Evolutionary conservation across 2,888 invertebrate species (phyloP).

Genomic region (Elysia crispata): DNA sequence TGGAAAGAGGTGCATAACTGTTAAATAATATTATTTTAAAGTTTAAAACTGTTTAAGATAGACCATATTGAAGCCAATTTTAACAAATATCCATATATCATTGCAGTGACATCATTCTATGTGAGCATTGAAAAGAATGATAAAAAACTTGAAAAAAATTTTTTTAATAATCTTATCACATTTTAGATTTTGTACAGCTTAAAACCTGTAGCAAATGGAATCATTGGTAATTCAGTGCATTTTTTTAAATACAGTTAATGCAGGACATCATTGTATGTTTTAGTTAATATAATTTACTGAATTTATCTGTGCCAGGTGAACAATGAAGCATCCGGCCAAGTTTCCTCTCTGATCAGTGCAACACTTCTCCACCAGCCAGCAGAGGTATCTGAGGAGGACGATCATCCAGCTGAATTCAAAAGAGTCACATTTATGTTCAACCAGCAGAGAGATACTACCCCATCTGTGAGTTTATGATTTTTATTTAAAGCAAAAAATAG

Average conservation of each 20-base stretch:
- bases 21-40: no score
- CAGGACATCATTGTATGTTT: no score
- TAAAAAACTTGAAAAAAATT: no score
- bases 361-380: conserved; percentile 24
- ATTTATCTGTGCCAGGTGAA: conserved; percentile 15
- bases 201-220: no score
- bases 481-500: no score
- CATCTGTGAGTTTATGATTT: conserved; percentile 30
- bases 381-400: conserved; percentile 24
- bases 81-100: no score
- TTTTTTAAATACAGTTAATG: not conserved
- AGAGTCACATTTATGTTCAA: not conserved
- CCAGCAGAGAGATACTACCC: conserved; percentile 19
- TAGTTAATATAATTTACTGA: no score
- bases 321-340: conserved; percentile 37
- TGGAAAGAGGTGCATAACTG: no score
- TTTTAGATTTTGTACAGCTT: not conserved
- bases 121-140: no score
- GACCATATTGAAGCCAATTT: not conserved
- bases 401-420: not conserved
- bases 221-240: not conserved
- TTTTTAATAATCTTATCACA: not conserved
- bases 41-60: no score
- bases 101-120: no score
- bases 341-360: conserved; percentile 42